A percentile compares a stretch with the other conserved stretches of the same genome.
These are phyloP conservation scores for Caenorhabditis inopinata DNA, from an alignment of 1,140 invertebrate genomes.

Conservation along the genomic window DNA sequence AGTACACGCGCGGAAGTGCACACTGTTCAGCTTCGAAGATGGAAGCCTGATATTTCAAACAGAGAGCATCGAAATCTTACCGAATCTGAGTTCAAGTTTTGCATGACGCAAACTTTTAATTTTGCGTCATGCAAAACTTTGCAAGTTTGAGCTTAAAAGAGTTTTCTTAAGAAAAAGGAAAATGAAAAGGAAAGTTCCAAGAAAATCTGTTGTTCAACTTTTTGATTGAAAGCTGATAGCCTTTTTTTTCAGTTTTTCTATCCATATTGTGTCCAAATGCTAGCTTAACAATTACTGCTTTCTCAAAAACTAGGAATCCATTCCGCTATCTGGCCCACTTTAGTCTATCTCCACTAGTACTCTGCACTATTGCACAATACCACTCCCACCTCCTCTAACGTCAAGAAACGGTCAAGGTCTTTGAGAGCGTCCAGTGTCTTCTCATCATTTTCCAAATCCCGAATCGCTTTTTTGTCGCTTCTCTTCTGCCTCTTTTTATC, in stretches of 20 bases:
- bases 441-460: slow-evolving; percentile 8
- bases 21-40: too few relatives aligned
- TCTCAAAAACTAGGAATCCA: neutral
- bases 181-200: too few relatives aligned
- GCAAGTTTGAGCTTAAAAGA: too few relatives aligned
- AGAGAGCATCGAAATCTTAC: too few relatives aligned
- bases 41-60: too few relatives aligned
- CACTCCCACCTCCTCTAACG: neutral
- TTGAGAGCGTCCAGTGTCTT: neutral
- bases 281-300: neutral
- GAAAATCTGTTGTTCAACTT: too few relatives aligned
- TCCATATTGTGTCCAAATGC: neutral
- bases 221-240: too few relatives aligned
- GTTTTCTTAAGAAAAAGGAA: too few relatives aligned
- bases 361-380: slow-evolving; percentile 28
- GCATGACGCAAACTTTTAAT: too few relatives aligned
- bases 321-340: neutral
- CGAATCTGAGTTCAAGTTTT: too few relatives aligned
- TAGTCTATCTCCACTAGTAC: neutral
- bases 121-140: too few relatives aligned
- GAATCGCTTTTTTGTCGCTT: neutral
- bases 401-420: slow-evolving; percentile 23
- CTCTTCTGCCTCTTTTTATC: neutral
- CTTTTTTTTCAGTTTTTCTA: neutral
- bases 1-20: too few relatives aligned